These are phyloP conservation scores for Tylochromis polylepis DNA, from an alignment of 2,113 vertebrate species.

Conservation along the genomic window DNA sequence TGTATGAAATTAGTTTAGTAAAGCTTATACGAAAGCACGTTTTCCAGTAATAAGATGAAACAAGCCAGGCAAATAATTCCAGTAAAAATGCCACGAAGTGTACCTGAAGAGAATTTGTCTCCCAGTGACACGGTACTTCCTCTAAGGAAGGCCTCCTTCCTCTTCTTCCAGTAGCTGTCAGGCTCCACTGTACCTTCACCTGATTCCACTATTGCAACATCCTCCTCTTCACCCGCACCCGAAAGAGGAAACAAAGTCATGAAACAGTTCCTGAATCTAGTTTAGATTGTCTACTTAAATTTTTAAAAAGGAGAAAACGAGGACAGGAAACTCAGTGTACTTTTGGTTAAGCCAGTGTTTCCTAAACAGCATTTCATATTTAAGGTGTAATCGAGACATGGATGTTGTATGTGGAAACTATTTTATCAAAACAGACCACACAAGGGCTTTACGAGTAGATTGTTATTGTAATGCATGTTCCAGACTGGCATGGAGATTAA, in stretches of 20 bases:
- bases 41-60: neutral
- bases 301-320: neutral
- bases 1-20: neutral
- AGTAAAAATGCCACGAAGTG: neutral
- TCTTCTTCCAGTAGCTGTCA: conserved; percentile 72
- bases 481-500: neutral
- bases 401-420: conserved; percentile 4
- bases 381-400: neutral
- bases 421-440: neutral
- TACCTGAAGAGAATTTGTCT: conserved; percentile 81
- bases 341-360: neutral
- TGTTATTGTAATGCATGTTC: neutral
- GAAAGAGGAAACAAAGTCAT: neutral
- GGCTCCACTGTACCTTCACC: conserved; percentile 53
- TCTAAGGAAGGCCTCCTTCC: conserved; percentile 61
- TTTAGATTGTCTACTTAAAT: neutral
- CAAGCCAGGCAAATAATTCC: neutral
- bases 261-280: neutral
- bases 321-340: neutral
- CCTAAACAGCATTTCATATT: neutral
- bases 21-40: neutral
- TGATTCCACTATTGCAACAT: conserved; percentile 28
- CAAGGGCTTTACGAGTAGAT: neutral
- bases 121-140: conserved; percentile 67
- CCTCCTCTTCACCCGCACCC: conserved; percentile 56